Percentiles rank a stretch among this genome's conserved stretches.
These are phyloP conservation scores for Wiebesia pumilae DNA, from an alignment of 1,140 invertebrate species.

Conservation along the genomic window DNA sequence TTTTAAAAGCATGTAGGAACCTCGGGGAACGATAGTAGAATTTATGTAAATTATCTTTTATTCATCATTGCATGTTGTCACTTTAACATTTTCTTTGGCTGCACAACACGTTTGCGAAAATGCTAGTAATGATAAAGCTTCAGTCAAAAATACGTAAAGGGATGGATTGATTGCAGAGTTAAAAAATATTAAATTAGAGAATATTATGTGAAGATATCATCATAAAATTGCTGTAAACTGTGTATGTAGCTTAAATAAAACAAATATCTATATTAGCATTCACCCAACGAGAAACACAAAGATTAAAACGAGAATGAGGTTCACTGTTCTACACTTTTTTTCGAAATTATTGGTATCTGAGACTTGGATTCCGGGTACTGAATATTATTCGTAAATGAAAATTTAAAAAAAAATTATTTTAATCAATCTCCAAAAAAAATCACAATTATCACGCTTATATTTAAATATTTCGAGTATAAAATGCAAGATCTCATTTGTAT, in stretches of 20 bases:
- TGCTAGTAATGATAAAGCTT: slow-evolving; percentile 65
- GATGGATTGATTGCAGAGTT: slow-evolving; percentile 77
- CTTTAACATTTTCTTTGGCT: not conserved
- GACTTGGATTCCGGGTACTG: slow-evolving; percentile 10
- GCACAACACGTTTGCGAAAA: slow-evolving; percentile 21
- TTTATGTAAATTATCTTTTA: not conserved
- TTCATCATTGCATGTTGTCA: not conserved
- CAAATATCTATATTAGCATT: slow-evolving; percentile 75
- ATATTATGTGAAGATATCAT: slow-evolving; percentile 73
- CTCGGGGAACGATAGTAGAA: slow-evolving; percentile 38
- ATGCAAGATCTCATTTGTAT: too few species aligned
- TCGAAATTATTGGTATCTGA: slow-evolving; percentile 48
- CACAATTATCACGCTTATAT: too few species aligned
- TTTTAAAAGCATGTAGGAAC: slow-evolving; percentile 26
- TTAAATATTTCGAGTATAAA: too few species aligned
- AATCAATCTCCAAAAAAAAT: too few species aligned
- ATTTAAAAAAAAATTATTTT: too few species aligned
- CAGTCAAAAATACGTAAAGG: slow-evolving; percentile 76
- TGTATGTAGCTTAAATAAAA: slow-evolving; percentile 69
- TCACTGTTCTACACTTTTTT: slow-evolving; percentile 76
- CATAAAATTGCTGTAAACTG: slow-evolving; percentile 59
- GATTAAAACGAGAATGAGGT: slow-evolving; percentile 75
- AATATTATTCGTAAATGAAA: slow-evolving; percentile 57
- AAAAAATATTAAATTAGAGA: slow-evolving; percentile 72
- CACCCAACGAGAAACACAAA: slow-evolving; percentile 73